Evolutionary conservation across 2,113 vertebrate genomes (phyloP).

Genomic region (Anolis sagrei): DNA sequence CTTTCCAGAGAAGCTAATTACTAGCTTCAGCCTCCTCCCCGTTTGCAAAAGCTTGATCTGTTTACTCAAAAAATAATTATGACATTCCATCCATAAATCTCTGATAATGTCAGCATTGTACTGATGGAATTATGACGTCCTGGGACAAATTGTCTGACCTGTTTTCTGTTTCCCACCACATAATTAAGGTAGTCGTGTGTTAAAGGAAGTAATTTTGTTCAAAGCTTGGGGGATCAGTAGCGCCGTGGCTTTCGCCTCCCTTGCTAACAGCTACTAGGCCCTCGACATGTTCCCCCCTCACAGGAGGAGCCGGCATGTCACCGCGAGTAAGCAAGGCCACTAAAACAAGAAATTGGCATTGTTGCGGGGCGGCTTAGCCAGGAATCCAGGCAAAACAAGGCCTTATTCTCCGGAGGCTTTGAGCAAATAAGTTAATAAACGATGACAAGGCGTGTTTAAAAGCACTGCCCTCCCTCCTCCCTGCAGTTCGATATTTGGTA

Average conservation of each 20-base stretch:
- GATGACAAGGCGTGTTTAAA: constrained; percentile 60
- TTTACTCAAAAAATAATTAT: constrained; percentile 88
- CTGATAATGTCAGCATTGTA: constrained; percentile 87
- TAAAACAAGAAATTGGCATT: constrained; percentile 54
- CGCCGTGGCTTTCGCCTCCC: constrained; percentile 82
- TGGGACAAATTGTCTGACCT: constrained; percentile 93
- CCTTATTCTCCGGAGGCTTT: constrained; percentile 38
- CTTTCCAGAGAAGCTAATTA: constrained; percentile 88
- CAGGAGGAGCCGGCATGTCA: constrained; percentile 51
- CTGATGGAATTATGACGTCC: constrained; percentile 95
- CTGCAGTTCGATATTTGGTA: constrained; percentile 31
- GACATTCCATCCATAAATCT: constrained; percentile 92
- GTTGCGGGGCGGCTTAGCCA: constrained; percentile 37
- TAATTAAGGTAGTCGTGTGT: constrained; percentile 91
- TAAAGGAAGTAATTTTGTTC: constrained; percentile 95
- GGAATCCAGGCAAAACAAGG: constrained; percentile 41
- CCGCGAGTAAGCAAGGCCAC: constrained; percentile 37
- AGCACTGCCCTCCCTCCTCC: neutral
- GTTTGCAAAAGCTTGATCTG: constrained; percentile 87
- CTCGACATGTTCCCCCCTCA: constrained; percentile 74
- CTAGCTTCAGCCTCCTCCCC: constrained; percentile 85
- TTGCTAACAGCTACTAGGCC: constrained; percentile 83
- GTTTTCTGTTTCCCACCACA: constrained; percentile 91
- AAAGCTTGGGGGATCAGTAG: constrained; percentile 87
- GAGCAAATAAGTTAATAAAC: constrained; percentile 61